Conservation (phyloP, 2,797 vertebrate species). For the Triplophysa bombifrons region DNA sequence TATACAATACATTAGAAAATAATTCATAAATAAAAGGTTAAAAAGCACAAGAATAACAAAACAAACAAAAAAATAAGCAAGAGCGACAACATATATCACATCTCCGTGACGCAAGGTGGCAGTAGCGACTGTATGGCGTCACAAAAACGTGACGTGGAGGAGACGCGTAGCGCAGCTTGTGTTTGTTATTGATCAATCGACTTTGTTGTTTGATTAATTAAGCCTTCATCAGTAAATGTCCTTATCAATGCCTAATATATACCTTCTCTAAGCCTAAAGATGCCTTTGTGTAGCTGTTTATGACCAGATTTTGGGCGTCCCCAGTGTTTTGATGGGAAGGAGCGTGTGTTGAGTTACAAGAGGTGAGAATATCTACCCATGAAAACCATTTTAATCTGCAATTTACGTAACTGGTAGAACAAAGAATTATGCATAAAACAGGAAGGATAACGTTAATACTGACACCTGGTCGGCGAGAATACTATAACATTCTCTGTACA, state of each 20-base stretch:
- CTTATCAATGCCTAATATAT: neutral
- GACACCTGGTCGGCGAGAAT: neutral
- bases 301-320: neutral
- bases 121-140: neutral
- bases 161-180: neutral
- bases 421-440: neutral
- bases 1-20: too few relatives aligned
- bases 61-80: too few relatives aligned
- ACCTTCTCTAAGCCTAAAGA: neutral
- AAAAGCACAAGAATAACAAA: too few relatives aligned
- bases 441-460: too few relatives aligned
- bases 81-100: too few relatives aligned
- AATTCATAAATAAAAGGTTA: too few relatives aligned
- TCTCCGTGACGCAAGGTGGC: conserved; percentile 25
- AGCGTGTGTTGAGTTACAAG: conserved; percentile 22
- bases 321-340: neutral
- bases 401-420: neutral
- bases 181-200: conserved; percentile 10
- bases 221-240: neutral
- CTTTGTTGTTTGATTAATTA: neutral
- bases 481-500: too few relatives aligned
- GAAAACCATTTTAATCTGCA: neutral
- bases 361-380: neutral
- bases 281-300: conserved; percentile 7
- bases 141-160: conserved; percentile 21